Evolutionary conservation across 1,140 invertebrate species (phyloP).

Genomic region (Tetraneura akinire): DNA sequence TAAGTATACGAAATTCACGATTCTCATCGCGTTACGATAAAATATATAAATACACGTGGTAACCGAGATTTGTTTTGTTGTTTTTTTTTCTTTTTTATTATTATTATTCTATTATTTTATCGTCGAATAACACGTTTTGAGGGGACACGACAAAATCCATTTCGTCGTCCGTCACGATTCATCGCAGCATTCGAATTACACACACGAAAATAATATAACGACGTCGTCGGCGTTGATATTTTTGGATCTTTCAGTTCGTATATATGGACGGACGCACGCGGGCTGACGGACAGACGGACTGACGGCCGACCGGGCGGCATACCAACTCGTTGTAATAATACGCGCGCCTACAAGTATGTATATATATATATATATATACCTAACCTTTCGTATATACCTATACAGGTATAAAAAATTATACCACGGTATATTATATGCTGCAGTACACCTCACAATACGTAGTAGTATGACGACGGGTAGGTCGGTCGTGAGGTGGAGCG

Average conservation of each 20-base stretch:
- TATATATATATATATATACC: too few relatives aligned
- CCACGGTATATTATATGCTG: not conserved
- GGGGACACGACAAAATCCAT: not conserved
- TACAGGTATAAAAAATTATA: too few relatives aligned
- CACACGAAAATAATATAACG: not conserved
- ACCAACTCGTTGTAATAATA: not conserved
- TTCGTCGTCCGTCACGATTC: not conserved
- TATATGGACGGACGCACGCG: not conserved
- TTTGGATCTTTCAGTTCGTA: not conserved
- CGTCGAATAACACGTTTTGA: not conserved
- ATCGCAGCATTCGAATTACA: conserved; percentile 8
- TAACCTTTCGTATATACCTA: too few relatives aligned
- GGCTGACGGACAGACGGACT: not conserved
- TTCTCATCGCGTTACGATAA: too few relatives aligned
- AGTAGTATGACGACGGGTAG: not conserved
- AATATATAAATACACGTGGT: not conserved
- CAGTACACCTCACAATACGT: too few relatives aligned
- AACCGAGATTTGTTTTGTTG: not conserved
- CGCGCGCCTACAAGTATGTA: too few relatives aligned
- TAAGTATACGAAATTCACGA: too few relatives aligned
- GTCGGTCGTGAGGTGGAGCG: not conserved
- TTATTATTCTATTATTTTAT: not conserved
- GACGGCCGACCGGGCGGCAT: not conserved
- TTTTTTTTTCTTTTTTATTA: not conserved
- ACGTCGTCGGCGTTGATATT: not conserved